These are phyloP conservation scores for Protobothrops flavoviridis DNA, from an alignment of 2,113 vertebrate genomes.

Conservation along the genomic window DNA sequence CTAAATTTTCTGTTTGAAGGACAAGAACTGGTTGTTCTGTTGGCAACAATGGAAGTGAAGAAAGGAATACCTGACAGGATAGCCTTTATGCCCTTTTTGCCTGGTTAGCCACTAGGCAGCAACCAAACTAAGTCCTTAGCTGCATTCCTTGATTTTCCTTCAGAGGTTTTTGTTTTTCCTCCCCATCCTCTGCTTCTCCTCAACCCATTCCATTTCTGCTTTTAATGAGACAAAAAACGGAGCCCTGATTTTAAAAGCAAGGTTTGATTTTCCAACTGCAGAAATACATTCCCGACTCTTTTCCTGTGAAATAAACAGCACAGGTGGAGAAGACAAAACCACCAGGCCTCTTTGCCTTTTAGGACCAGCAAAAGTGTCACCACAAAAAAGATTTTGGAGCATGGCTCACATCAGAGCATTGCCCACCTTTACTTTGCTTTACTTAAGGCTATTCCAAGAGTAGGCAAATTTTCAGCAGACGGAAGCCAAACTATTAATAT, in stretches of 20 bases:
- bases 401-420: background rate
- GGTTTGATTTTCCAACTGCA: constrained; percentile 8
- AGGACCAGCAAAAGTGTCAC: background rate
- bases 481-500: background rate
- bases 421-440: background rate
- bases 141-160: background rate
- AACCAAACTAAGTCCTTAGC: background rate
- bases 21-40: background rate
- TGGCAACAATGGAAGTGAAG: constrained; percentile 18
- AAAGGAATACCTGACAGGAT: constrained; percentile 35
- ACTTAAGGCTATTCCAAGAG: background rate
- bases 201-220: constrained; percentile 1
- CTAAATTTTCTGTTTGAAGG: background rate
- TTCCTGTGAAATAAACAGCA: background rate
- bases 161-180: constrained; percentile 22
- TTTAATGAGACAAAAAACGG: constrained; percentile 27
- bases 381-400: background rate
- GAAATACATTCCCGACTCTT: background rate
- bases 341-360: background rate
- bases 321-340: background rate
- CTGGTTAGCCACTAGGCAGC: constrained; percentile 20
- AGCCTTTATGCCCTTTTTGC: constrained; percentile 23
- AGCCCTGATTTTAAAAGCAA: background rate
- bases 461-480: background rate
- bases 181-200: background rate